Conservation (phyloP, 2,888 invertebrate species). For the Caenorhabditis sp. region DNA sequence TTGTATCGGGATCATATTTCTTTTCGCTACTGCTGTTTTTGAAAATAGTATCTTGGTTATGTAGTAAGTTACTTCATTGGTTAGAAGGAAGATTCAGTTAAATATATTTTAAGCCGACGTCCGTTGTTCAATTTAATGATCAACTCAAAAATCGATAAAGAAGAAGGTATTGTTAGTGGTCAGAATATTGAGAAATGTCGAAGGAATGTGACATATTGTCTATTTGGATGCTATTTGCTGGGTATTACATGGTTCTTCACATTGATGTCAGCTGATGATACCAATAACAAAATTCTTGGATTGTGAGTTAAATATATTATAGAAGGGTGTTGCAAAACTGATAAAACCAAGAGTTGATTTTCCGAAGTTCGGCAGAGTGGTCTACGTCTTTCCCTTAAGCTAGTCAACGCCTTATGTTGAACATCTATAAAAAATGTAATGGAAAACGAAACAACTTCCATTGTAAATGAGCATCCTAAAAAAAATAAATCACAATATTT, state of each 20-base stretch:
- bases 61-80: slow-evolving; percentile 2
- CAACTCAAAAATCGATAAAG: slow-evolving; percentile 15
- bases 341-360: too few species aligned
- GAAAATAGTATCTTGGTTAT: slow-evolving; percentile 25
- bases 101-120: slow-evolving; percentile 21
- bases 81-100: not conserved
- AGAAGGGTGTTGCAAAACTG: too few species aligned
- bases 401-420: too few species aligned
- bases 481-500: too few species aligned
- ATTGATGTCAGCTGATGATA: slow-evolving; percentile 23
- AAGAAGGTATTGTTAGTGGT: slow-evolving; percentile 24
- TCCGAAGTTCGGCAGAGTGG: too few species aligned
- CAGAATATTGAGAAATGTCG: slow-evolving; percentile 37
- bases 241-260: slow-evolving; percentile 15
- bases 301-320: too few species aligned
- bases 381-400: too few species aligned
- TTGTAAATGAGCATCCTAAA: too few species aligned
- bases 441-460: too few species aligned
- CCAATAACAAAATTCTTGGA: slow-evolving; percentile 13
- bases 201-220: slow-evolving; percentile 21
- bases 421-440: too few species aligned
- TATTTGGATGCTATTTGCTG: slow-evolving; percentile 10
- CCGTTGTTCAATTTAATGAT: slow-evolving; percentile 26
- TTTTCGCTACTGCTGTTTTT: slow-evolving; percentile 24
- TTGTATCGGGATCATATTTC: slow-evolving; percentile 13